Percentiles rank a stretch among this genome's conserved stretches.
These are phyloP conservation scores for Tadarida brasiliensis DNA, from an alignment of 2,797 vertebrate species.

Conservation along the genomic window DNA sequence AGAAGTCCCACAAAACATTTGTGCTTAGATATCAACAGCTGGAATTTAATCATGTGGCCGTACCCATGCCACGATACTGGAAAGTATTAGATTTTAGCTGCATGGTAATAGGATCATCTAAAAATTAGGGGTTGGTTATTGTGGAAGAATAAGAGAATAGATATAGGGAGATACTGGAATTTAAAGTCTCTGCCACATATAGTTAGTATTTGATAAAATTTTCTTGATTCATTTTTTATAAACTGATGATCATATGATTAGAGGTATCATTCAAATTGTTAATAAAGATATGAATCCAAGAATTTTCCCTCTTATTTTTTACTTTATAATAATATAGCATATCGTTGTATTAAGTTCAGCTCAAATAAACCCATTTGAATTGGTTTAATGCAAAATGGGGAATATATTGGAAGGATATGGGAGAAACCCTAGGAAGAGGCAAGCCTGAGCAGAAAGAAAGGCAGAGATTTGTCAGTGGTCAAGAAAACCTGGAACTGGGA, in stretches of 20 bases:
- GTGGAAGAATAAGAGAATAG: constrained; percentile 2
- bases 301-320: not conserved
- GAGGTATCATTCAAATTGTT: not conserved
- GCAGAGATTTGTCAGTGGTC: not conserved
- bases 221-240: constrained; percentile 55
- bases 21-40: constrained; percentile 33
- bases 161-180: not conserved
- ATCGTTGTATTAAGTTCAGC: not conserved
- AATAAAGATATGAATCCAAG: constrained; percentile 3
- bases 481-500: constrained; percentile 35
- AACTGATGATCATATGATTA: constrained; percentile 16
- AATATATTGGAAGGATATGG: not conserved
- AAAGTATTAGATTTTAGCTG: constrained; percentile 27
- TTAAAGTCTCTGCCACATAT: not conserved
- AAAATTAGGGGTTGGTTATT: not conserved
- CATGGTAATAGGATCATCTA: not conserved
- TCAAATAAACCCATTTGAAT: constrained; percentile 57
- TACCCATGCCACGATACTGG: not conserved
- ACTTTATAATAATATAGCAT: constrained; percentile 6
- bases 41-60: not conserved
- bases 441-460: constrained; percentile 36
- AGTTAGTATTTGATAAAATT: constrained; percentile 8
- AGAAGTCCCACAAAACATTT: not conserved
- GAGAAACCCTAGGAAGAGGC: not conserved
- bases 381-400: not conserved